phyloP scores from a whole-genome alignment of 1,140 invertebrate species.

The Archivesica marissinica region DNA sequence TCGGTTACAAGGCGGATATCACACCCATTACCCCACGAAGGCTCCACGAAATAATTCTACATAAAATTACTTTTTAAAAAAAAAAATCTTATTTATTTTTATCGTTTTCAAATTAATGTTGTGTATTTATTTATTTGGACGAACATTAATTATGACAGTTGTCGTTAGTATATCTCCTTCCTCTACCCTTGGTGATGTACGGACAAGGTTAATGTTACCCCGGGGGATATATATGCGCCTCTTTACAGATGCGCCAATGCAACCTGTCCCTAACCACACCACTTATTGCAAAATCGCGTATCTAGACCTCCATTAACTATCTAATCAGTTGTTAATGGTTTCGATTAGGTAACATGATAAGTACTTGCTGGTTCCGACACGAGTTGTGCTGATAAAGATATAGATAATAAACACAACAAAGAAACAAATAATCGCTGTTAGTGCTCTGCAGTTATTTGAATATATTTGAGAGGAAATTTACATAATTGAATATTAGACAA shows the following conservation, averaged over 20 bases:
- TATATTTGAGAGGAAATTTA: neutral
- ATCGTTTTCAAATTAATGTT: neutral
- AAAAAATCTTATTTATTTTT: too few relatives aligned
- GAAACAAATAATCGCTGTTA: neutral
- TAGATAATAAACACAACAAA: conserved; percentile 5
- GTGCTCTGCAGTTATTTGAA: neutral
- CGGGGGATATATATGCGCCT: neutral
- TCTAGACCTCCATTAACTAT: neutral
- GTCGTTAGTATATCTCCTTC: neutral
- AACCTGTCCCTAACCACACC: neutral
- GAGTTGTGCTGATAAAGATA: neutral
- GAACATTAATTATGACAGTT: conserved; percentile 14
- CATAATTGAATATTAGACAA: neutral
- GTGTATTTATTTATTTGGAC: neutral
- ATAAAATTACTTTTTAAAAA: too few relatives aligned
- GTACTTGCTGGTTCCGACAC: neutral
- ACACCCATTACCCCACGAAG: too few relatives aligned
- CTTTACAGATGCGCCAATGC: neutral
- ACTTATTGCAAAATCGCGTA: neutral
- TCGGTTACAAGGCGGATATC: too few relatives aligned
- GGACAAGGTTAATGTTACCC: conserved; percentile 18
- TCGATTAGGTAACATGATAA: neutral
- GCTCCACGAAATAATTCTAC: too few relatives aligned
- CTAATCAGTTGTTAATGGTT: neutral
- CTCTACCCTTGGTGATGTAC: neutral